Percentiles rank a stretch among this genome's conserved stretches.
Conservation (phyloP, 2,113 vertebrate species). For the Romanogobio albipinnatus region DNA sequence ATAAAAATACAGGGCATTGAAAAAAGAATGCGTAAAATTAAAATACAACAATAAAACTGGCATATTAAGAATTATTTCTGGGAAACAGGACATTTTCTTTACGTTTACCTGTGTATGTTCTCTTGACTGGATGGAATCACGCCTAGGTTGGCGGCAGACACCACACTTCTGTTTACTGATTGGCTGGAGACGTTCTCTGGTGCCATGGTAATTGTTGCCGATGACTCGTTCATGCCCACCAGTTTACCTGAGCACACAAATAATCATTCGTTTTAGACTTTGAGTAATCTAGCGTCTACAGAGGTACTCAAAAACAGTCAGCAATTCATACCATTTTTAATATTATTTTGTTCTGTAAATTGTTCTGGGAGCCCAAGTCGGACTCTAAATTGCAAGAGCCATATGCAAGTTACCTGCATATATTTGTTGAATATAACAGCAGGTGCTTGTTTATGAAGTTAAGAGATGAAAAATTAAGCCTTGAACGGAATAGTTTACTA, state of each 20-base stretch:
- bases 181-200: constrained; percentile 79
- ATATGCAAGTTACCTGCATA: neutral
- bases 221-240: constrained; percentile 93
- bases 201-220: constrained; percentile 78
- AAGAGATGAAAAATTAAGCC: neutral
- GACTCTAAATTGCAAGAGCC: neutral
- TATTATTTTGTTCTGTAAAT: neutral
- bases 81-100: neutral
- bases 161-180: constrained; percentile 80
- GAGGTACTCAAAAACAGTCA: neutral
- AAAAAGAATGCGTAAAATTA: no score
- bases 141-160: constrained; percentile 86
- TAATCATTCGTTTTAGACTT: neutral
- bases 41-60: neutral
- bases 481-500: no score
- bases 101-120: constrained; percentile 82
- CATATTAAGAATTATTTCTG: neutral
- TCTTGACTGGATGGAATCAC: constrained; percentile 83
- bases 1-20: neutral
- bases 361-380: neutral
- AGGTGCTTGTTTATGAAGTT: neutral
- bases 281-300: neutral
- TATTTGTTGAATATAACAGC: neutral
- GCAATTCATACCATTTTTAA: neutral
- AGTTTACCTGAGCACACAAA: constrained; percentile 81